phyloP scores from a whole-genome alignment of 2,797 vertebrate genomes.

The Poecilia wingei region DNA sequence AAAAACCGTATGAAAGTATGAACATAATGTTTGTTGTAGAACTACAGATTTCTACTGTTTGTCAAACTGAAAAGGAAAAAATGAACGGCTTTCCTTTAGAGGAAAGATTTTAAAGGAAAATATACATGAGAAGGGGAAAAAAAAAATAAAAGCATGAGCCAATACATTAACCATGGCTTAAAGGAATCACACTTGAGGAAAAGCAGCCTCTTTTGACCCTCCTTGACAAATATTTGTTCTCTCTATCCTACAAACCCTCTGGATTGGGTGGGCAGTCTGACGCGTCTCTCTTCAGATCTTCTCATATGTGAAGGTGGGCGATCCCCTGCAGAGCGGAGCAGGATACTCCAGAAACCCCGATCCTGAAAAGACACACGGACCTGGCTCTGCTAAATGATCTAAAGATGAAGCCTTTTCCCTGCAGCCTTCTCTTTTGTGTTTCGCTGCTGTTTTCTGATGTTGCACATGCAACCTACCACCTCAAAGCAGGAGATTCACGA shows the following conservation, averaged over 20 bases:
- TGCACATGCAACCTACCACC: constrained; percentile 70
- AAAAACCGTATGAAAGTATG: not conserved
- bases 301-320: constrained; percentile 57
- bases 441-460: constrained; percentile 69
- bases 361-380: constrained; percentile 2
- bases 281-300: constrained; percentile 26
- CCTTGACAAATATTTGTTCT: not conserved
- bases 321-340: constrained; percentile 26
- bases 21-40: not conserved
- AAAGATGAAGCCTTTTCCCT: constrained; percentile 68
- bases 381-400: constrained; percentile 35
- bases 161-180: not conserved
- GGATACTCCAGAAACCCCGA: constrained; percentile 25
- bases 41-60: not conserved
- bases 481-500: constrained; percentile 56
- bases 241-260: constrained; percentile 15
- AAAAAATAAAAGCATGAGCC: not conserved
- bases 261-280: constrained; percentile 72
- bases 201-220: not conserved
- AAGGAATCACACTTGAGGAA: not conserved
- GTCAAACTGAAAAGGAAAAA: not conserved
- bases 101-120: not conserved
- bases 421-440: constrained; percentile 66
- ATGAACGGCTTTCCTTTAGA: not conserved
- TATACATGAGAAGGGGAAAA: not conserved